phyloP scores from a whole-genome alignment of 2,113 vertebrate species.

The Mormyrus iriodes region DNA sequence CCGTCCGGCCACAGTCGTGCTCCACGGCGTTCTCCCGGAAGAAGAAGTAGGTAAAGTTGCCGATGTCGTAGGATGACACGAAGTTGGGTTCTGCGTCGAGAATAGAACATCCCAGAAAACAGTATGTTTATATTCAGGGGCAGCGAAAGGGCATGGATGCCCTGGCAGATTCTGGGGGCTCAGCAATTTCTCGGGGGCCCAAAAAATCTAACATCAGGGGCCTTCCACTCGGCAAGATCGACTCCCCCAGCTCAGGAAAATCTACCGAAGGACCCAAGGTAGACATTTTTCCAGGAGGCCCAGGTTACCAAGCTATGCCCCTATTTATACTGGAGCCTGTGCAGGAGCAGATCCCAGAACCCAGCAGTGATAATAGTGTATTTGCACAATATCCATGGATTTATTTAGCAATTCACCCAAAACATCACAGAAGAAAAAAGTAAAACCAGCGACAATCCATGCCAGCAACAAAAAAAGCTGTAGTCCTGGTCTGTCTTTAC shows the following conservation, averaged over 20 bases:
- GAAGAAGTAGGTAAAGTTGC: constrained; percentile 90
- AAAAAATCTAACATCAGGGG: too few species aligned
- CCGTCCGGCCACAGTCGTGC: constrained; percentile 85
- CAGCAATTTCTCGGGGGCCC: too few species aligned
- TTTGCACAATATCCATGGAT: background rate
- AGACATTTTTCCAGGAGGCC: too few species aligned
- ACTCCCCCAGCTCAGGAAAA: too few species aligned
- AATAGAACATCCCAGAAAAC: background rate
- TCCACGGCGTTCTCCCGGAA: constrained; percentile 87
- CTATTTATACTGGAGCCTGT: background rate
- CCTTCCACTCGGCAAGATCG: too few species aligned
- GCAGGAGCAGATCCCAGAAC: background rate
- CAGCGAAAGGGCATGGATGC: background rate
- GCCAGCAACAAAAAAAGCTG: background rate
- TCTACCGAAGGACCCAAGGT: too few species aligned
- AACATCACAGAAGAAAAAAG: background rate
- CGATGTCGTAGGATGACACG: constrained; percentile 85
- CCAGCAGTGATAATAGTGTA: background rate
- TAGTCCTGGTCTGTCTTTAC: background rate
- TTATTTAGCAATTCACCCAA: background rate
- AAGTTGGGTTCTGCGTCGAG: constrained; percentile 80
- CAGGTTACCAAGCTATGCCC: background rate
- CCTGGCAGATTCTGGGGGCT: too few species aligned
- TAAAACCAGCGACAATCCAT: background rate
- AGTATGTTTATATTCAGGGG: background rate